These are phyloP conservation scores for Macrotis lagotis DNA, from an alignment of 2,113 vertebrate species.

Conservation along the genomic window DNA sequence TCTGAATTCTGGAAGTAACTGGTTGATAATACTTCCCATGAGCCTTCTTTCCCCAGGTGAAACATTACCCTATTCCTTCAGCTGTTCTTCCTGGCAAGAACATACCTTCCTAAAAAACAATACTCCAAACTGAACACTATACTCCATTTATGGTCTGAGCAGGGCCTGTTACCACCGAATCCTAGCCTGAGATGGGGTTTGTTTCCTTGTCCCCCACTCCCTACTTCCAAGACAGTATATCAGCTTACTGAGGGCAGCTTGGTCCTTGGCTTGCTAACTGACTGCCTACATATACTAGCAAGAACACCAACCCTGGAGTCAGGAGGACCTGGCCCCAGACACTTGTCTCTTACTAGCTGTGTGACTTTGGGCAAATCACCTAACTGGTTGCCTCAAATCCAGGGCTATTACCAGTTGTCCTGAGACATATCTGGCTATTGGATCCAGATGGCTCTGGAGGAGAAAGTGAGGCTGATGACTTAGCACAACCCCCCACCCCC, in stretches of 20 bases:
- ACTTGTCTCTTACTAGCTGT: too few relatives aligned
- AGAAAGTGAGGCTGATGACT: too few relatives aligned
- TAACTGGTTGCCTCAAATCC: too few relatives aligned
- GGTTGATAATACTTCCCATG: not conserved
- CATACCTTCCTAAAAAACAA: not conserved
- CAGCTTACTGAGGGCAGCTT: not conserved
- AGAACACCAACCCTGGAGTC: too few relatives aligned
- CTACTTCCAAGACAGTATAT: not conserved
- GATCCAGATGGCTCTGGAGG: too few relatives aligned
- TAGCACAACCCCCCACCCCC: too few relatives aligned
- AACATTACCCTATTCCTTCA: not conserved
- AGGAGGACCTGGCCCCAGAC: too few relatives aligned
- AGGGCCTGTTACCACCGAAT: not conserved
- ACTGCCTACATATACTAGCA: too few relatives aligned
- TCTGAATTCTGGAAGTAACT: not conserved
- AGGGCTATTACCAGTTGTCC: too few relatives aligned
- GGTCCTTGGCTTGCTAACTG: not conserved
- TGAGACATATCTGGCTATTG: too few relatives aligned
- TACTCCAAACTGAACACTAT: not conserved
- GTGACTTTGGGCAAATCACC: too few relatives aligned
- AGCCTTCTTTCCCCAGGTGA: not conserved
- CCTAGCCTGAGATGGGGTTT: not conserved
- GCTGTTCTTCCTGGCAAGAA: not conserved
- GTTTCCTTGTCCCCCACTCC: not conserved
- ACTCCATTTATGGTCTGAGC: not conserved